Evolutionary conservation across 2,888 invertebrate species (phyloP).

Genomic region (Eristalinus aeneus): DNA sequence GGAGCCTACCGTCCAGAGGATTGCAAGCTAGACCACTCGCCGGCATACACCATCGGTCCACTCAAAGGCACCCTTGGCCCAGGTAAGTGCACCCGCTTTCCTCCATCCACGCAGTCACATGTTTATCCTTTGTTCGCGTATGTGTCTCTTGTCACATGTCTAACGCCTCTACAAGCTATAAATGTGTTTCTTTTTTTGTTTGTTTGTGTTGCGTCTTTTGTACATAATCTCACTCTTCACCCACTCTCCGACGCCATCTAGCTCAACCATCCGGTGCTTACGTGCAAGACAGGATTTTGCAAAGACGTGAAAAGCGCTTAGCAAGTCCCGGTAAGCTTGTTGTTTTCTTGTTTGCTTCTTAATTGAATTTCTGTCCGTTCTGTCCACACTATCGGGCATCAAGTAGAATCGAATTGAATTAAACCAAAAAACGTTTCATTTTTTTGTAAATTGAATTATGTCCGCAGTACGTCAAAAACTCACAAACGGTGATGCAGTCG

Average conservation of each 20-base stretch:
- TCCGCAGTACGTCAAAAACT: slow-evolving; percentile 73
- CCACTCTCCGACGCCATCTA: slow-evolving; percentile 29
- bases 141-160: slow-evolving; percentile 4
- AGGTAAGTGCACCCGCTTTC: slow-evolving; percentile 74
- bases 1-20: slow-evolving; percentile 84
- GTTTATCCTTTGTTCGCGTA: slow-evolving; percentile 11
- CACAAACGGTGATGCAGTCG: slow-evolving; percentile 69
- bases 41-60: slow-evolving; percentile 83
- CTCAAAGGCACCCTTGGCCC: slow-evolving; percentile 79
- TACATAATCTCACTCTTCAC: slow-evolving; percentile 35
- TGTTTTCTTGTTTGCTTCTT: slow-evolving; percentile 21
- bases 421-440: slow-evolving; percentile 25
- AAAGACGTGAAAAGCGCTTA: slow-evolving; percentile 79
- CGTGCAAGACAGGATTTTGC: slow-evolving; percentile 79
- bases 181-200: slow-evolving; percentile 38
- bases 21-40: slow-evolving; percentile 78
- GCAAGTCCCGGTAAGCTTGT: slow-evolving; percentile 79
- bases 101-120: slow-evolving; percentile 24
- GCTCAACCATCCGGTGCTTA: slow-evolving; percentile 76
- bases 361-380: slow-evolving; percentile 11
- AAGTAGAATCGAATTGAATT: slow-evolving; percentile 45
- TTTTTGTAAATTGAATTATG: slow-evolving; percentile 46
- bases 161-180: slow-evolving; percentile 4
- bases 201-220: slow-evolving; percentile 20
- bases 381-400: slow-evolving; percentile 15